phyloP scores from a whole-genome alignment of 2,797 vertebrate species.

The Apogon hyalosoma region DNA sequence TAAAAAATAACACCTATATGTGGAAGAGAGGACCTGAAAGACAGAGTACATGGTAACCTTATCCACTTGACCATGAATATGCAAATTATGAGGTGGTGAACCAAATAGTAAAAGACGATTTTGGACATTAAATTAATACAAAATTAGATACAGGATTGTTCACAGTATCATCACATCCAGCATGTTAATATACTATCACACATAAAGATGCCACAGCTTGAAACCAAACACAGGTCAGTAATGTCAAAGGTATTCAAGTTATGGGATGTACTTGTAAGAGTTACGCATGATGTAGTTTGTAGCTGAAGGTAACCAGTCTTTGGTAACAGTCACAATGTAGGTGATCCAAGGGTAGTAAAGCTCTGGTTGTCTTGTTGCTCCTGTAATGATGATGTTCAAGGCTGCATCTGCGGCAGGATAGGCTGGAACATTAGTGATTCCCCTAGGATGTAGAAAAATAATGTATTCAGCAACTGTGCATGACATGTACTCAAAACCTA shows the following conservation, averaged over 20 bases:
- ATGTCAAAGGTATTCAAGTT: background rate
- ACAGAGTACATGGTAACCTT: background rate
- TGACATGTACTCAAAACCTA: background rate
- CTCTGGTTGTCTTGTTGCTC: slow-evolving; percentile 77
- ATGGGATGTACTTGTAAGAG: slow-evolving; percentile 75
- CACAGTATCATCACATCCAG: background rate
- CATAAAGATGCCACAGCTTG: background rate
- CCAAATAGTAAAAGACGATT: no score
- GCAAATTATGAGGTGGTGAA: no score
- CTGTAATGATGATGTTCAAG: slow-evolving; percentile 83
- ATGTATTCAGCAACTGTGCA: background rate
- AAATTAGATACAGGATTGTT: background rate
- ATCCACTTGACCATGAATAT: background rate
- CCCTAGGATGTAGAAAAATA: slow-evolving; percentile 68
- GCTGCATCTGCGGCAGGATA: slow-evolving; percentile 87
- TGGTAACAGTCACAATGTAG: slow-evolving; percentile 48
- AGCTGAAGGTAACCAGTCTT: slow-evolving; percentile 80
- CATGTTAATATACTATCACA: background rate
- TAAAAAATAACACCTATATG: background rate
- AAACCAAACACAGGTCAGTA: background rate
- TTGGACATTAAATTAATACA: no score
- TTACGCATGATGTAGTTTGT: slow-evolving; percentile 74
- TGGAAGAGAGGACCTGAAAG: background rate
- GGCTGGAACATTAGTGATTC: slow-evolving; percentile 64
- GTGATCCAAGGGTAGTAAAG: slow-evolving; percentile 87